Base-by-base conservation (phyloP, 2,888 invertebrate species). In the Aleiodes testaceus region DNA sequence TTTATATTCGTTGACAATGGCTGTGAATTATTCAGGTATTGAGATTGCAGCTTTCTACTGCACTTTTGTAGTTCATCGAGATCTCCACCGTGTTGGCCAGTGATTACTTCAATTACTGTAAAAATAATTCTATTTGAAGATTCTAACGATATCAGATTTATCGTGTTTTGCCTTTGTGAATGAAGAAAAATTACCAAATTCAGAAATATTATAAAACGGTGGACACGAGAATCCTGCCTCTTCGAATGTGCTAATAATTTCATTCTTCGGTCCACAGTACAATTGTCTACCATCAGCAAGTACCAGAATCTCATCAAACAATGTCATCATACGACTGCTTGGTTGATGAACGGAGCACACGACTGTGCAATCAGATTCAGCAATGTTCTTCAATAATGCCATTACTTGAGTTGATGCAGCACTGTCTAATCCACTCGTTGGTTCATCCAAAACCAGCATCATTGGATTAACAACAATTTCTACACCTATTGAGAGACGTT, bases 291-390 rank as follows among this genome's bases (percentile, higher is more conserved):
- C 94, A 63, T 89, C 90, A 1, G 92, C 90, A 16, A 95, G 86
- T 52, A 94, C 89, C 76, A 93, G 90, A 72, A 94, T 87, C 88
- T 94, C 91, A 84, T 95, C 94, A 77, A 94, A 94, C 78, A 91
- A 90, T 64, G 91, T 91, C 86, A 93, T 93, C 65, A 94, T 90
- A 74, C 92, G 91, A 50, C 94, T 94, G 47, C 93, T 93, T 0
- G 95, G 94, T 81, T 95, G 94, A 87, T 95, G 95, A 75, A 95
- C 91, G n/a, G 93, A 92, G 79, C 94, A 94, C 16, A 92, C 92
- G 5, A 95, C 90, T 0, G 93, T 93, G 49, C 93, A 89, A 0
- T 94, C 94, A 16, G 88, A 88, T 14, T 88, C 88, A 0, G 93
- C 92, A 65, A 94, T 89, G 7, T 89, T 88, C 76, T 90, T 90